Evolutionary conservation across 2,888 invertebrate genomes (phyloP), one percentile per base, ranked within the genome.

Genomic region (Syrphus vitripennis): DNA sequence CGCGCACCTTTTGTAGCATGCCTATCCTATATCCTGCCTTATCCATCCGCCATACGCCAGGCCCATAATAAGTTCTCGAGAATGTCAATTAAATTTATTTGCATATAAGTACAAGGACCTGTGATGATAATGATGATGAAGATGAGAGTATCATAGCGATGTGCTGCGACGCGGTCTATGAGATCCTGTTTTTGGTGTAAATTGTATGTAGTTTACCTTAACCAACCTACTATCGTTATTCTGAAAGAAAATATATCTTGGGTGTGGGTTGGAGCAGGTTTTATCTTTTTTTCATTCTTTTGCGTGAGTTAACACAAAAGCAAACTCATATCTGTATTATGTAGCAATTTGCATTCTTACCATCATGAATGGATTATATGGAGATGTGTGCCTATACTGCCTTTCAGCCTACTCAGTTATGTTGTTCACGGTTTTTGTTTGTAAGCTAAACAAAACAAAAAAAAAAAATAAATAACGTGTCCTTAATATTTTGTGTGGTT

Each of bases 51-150:
- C 16, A 61, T 26, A 19, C 19, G 14, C 24, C 34, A 42, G 45
- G 12, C 45, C 42, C 45, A 24, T 26, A 53, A 67, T 37, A 77
- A 74, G 82, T 75, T 74, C 82, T 74, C 74, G 77, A 82, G 86
- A 82, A 82, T 86, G 86, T 86, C 82, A 86, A 86, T 86, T 86
- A 82, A 82, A 82, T 82, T 86, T 86, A 86, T 86, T 86, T 86
- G 82, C 86, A 86, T 86, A 82, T 72, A 82, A 82, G 86, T 81
- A 76, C 76, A 84, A 81, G 86, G 74, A 86, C 82, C 86, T 86
- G 81, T 69, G 67, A 76, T 57, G 67, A 76, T 48, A 77, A 86
- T 78, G 84, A 77, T 80, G 82, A 82, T 86, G 82, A 71, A 81
- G 81, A 77, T 84, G 81, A 77, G 81, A 77, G 77, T 74, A 74